These are phyloP conservation scores for Ambastaia sidthimunki DNA, from an alignment of 2,797 vertebrate genomes.

Conservation along the genomic window DNA sequence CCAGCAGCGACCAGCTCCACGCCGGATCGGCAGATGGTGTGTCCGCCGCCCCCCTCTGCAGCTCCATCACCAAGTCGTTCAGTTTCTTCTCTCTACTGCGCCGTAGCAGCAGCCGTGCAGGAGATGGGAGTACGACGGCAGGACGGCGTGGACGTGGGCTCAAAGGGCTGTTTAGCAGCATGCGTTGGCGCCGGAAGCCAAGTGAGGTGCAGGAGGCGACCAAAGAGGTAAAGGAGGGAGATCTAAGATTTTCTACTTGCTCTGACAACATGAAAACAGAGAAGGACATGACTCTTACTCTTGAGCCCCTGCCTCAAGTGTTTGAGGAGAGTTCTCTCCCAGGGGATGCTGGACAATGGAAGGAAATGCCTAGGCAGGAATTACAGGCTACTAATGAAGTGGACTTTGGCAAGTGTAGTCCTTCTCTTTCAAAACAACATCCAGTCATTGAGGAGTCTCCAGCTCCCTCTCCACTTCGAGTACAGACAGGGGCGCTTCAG, in stretches of 20 bases:
- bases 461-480: constrained; percentile 62
- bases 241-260: constrained; percentile 72
- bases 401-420: constrained; percentile 51
- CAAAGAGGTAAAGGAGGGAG: constrained; percentile 55
- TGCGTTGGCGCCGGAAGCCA: constrained; percentile 90
- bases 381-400: constrained; percentile 45
- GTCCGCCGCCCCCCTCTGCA: constrained; percentile 53
- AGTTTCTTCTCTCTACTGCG: constrained; percentile 95
- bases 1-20: constrained; percentile 57
- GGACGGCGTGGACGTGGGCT: constrained; percentile 90
- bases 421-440: constrained; percentile 68
- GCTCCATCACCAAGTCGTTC: constrained; percentile 90
- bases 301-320: constrained; percentile 76
- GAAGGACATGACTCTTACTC: constrained; percentile 77
- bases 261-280: constrained; percentile 80
- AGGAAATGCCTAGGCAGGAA: constrained; percentile 63
- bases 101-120: constrained; percentile 83
- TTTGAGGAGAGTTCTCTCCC: constrained; percentile 40
- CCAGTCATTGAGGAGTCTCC: constrained; percentile 66
- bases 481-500: constrained; percentile 55
- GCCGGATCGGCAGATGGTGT: constrained; percentile 50
- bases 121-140: constrained; percentile 77
- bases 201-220: constrained; percentile 70
- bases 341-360: constrained; percentile 64
- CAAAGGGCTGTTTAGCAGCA: constrained; percentile 90